Percentiles rank a stretch among this genome's conserved stretches.
Conservation (phyloP, 2,888 invertebrate genomes). For the Oxyteleia sp. region DNA sequence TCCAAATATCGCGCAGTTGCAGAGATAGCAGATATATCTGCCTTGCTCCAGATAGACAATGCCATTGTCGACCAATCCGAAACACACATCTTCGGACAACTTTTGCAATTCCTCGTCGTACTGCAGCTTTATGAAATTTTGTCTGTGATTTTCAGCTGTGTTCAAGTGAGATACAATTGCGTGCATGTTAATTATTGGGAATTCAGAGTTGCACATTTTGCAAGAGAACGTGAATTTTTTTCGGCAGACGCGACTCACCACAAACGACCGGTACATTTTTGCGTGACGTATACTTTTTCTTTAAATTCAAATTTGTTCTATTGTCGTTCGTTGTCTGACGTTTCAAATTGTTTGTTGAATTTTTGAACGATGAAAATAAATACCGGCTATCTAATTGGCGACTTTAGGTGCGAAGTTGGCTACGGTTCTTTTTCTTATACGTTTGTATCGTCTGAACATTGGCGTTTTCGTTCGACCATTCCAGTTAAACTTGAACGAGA, state of each 20-base stretch:
- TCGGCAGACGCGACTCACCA: constrained; percentile 17
- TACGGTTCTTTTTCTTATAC: too few species aligned
- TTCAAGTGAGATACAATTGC: constrained; percentile 24
- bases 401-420: too few species aligned
- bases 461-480: too few species aligned
- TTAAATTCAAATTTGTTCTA: too few species aligned
- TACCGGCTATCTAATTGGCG: too few species aligned
- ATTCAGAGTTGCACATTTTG: constrained; percentile 42
- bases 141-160: constrained; percentile 11
- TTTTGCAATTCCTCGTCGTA: constrained; percentile 16
- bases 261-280: constrained; percentile 29
- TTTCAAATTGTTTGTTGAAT: too few species aligned
- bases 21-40: constrained; percentile 25
- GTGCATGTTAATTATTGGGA: constrained; percentile 17
- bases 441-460: too few species aligned
- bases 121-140: constrained; percentile 19
- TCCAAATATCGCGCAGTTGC: constrained; percentile 42
- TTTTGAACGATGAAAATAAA: too few species aligned
- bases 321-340: too few species aligned
- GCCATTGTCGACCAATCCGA: constrained; percentile 32
- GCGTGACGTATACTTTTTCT: too few species aligned
- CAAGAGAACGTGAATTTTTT: constrained; percentile 19
- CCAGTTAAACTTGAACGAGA: too few species aligned
- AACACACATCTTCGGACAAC: constrained; percentile 29
- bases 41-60: constrained; percentile 21